phyloP scores from a whole-genome alignment of 1,140 invertebrate genomes.

The Centruroides sculpturatus region DNA sequence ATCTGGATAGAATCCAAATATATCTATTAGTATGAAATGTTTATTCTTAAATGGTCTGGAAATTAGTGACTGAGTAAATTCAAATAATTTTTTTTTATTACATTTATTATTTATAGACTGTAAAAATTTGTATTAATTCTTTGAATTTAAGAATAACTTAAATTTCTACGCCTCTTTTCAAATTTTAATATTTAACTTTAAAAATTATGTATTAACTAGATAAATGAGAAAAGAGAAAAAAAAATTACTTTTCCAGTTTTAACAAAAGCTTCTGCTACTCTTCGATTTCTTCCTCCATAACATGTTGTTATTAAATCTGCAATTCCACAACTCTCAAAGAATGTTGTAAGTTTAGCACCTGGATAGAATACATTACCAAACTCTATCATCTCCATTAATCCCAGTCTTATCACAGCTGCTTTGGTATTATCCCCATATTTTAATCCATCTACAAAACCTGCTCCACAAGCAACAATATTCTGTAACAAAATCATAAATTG shows the following conservation, averaged over 20 bases:
- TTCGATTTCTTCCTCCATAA: slow-evolving; percentile 91
- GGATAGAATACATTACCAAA: slow-evolving; percentile 81
- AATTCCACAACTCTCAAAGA: slow-evolving; percentile 97
- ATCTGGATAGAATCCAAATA: too few species aligned
- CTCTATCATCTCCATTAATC: slow-evolving; percentile 95
- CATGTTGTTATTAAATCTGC: slow-evolving; percentile 98
- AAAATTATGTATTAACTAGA: too few species aligned
- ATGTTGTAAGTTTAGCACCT: slow-evolving; percentile 60
- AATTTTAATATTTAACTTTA: too few species aligned
- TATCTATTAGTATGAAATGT: too few species aligned
- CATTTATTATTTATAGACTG: too few species aligned
- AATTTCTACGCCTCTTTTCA: too few species aligned
- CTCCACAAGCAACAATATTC: slow-evolving; percentile 97
- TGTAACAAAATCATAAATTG: slow-evolving; percentile 28
- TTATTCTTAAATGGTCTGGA: too few species aligned
- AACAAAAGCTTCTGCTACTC: slow-evolving; percentile 88
- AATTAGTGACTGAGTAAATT: too few species aligned
- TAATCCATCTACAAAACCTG: slow-evolving; percentile 93
- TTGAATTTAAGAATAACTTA: too few species aligned
- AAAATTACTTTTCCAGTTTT: slow-evolving; percentile 66
- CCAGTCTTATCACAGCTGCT: slow-evolving; percentile 91
- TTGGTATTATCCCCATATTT: slow-evolving; percentile 95
- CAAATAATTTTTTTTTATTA: too few species aligned
- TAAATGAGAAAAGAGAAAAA: background rate
- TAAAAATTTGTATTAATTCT: too few species aligned